phyloP scores from a whole-genome alignment of 2,888 invertebrate genomes.

The Cephus sareptanus region DNA sequence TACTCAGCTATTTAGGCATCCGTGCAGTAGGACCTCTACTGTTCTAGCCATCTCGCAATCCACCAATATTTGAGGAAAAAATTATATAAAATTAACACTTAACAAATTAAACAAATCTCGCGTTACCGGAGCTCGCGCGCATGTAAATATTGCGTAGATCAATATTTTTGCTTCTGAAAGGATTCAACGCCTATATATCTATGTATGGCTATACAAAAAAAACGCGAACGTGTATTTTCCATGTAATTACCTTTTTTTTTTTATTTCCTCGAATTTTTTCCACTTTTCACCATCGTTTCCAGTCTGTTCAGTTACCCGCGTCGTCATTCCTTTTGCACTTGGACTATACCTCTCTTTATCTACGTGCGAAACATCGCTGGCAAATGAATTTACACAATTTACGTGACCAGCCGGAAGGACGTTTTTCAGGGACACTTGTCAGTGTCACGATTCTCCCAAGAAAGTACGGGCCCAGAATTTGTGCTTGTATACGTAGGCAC shows the following conservation, averaged over 20 bases:
- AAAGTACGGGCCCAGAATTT: not conserved
- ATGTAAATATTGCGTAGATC: constrained; percentile 60
- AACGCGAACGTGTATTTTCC: not conserved
- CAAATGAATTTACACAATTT: not conserved
- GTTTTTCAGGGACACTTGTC: not conserved
- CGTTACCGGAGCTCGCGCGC: constrained; percentile 16
- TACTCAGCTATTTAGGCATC: constrained; percentile 46
- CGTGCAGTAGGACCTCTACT: constrained; percentile 15
- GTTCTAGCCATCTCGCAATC: constrained; percentile 28
- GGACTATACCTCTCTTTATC: not conserved
- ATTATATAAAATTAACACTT: constrained; percentile 61
- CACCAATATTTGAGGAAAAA: constrained; percentile 49
- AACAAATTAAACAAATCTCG: constrained; percentile 58
- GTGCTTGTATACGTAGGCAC: not conserved
- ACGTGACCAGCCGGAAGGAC: not conserved
- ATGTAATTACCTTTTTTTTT: not conserved
- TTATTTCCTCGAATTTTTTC: not conserved
- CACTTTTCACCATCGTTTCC: not conserved
- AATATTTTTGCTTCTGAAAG: constrained; percentile 59
- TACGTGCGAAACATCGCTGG: not conserved
- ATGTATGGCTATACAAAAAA: not conserved
- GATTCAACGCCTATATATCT: constrained; percentile 35
- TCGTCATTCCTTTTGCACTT: not conserved
- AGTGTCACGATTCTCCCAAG: not conserved
- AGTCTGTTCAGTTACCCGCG: not conserved